Percentiles rank a stretch among this genome's conserved stretches.
These are phyloP conservation scores for Discoglossus pictus DNA, from an alignment of 2,797 vertebrate genomes.

Conservation along the genomic window DNA sequence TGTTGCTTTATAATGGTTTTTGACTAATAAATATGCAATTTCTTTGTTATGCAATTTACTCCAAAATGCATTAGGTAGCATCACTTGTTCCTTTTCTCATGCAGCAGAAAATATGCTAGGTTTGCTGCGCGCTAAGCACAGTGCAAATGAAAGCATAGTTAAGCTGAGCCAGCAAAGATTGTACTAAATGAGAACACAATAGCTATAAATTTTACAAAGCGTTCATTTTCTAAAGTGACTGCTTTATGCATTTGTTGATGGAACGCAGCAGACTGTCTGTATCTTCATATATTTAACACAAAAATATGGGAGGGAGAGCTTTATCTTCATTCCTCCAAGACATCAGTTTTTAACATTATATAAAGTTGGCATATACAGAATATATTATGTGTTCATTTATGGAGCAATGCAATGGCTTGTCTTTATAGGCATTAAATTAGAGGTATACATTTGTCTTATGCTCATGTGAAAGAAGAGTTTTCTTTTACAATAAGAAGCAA, in stretches of 20 bases:
- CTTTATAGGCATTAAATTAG: too few species aligned
- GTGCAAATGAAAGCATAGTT: conserved; percentile 55
- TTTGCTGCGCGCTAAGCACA: conserved; percentile 52
- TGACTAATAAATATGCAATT: conserved; percentile 49
- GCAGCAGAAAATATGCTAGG: conserved; percentile 53
- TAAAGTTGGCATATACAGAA: conserved; percentile 15
- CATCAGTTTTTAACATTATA: conserved; percentile 34
- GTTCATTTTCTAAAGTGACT: conserved; percentile 71
- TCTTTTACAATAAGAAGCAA: too few species aligned
- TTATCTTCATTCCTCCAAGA: conserved; percentile 56
- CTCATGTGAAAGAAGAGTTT: too few species aligned
- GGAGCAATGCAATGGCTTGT: conserved; percentile 5
- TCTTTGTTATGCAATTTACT: conserved; percentile 54
- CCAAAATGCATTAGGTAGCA: conserved; percentile 47
- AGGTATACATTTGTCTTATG: too few species aligned
- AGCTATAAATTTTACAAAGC: conserved; percentile 68
- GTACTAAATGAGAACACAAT: conserved; percentile 65
- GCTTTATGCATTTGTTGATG: conserved; percentile 69
- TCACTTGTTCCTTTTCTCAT: conserved; percentile 40
- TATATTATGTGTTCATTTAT: conserved; percentile 11
- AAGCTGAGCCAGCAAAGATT: conserved; percentile 68
- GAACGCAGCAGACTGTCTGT: conserved; percentile 62
- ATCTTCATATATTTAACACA: conserved; percentile 55
- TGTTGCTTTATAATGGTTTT: conserved; percentile 48
- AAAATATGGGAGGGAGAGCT: conserved; percentile 55